Percentiles rank a stretch among this genome's conserved stretches.
These are phyloP conservation scores for Cyaniris semiargus DNA, from an alignment of 2,888 invertebrate genomes.

Conservation along the genomic window DNA sequence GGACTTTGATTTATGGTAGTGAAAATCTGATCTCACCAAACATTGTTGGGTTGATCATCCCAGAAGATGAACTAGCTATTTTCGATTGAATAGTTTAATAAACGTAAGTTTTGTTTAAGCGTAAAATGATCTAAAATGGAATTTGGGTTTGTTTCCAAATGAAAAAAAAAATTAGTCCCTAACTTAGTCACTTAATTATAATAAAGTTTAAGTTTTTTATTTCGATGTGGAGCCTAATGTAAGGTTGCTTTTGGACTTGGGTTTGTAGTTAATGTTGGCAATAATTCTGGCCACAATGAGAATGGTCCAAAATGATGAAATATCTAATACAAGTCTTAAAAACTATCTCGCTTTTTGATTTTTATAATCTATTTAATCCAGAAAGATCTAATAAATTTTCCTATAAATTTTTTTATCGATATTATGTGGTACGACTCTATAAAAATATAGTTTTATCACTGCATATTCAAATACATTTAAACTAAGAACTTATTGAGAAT, in stretches of 20 bases:
- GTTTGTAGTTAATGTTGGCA: slow-evolving; percentile 53
- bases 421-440: too few relatives aligned
- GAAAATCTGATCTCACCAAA: slow-evolving; percentile 69
- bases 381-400: neutral
- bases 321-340: neutral
- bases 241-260: slow-evolving; percentile 70
- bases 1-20: slow-evolving; percentile 47
- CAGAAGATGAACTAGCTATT: slow-evolving; percentile 35
- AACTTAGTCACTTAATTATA: slow-evolving; percentile 69
- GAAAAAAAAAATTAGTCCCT: slow-evolving; percentile 61
- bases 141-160: slow-evolving; percentile 66
- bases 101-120: slow-evolving; percentile 62
- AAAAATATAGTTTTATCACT: too few relatives aligned
- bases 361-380: neutral
- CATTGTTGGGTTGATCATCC: slow-evolving; percentile 53
- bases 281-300: slow-evolving; percentile 33
- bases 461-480: neutral
- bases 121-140: slow-evolving; percentile 55
- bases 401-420: too few relatives aligned
- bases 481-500: neutral
- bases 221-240: slow-evolving; percentile 59
- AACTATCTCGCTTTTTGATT: neutral
- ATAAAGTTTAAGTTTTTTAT: slow-evolving; percentile 64
- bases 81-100: slow-evolving; percentile 51
- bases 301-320: slow-evolving; percentile 13